phyloP scores from a whole-genome alignment of 2,113 vertebrate genomes.

The Pavo muticus region DNA sequence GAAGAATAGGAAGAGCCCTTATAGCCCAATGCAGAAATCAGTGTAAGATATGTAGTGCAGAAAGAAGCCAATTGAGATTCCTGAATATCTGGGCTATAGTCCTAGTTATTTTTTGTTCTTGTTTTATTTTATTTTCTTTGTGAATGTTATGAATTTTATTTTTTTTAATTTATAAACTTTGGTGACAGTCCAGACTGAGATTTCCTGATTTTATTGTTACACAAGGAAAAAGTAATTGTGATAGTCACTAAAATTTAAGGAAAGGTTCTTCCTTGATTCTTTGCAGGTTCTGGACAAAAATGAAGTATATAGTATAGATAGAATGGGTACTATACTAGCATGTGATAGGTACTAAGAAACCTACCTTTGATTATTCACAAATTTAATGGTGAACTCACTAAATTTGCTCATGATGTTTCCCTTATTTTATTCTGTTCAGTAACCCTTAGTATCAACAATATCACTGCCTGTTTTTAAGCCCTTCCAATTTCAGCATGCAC shows the following conservation, averaged over 20 bases:
- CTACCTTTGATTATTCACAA: neutral
- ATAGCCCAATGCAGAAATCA: neutral
- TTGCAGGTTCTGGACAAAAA: neutral
- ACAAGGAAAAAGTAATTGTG: neutral
- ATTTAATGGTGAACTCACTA: neutral
- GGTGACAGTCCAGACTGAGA: neutral
- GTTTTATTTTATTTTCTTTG: neutral
- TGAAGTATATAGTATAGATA: neutral
- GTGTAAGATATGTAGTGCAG: neutral
- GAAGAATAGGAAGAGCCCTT: neutral
- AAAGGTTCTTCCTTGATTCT: neutral
- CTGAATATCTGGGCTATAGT: neutral
- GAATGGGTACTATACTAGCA: neutral
- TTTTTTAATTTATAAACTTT: neutral
- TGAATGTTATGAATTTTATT: neutral
- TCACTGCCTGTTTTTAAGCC: neutral
- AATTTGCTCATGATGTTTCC: neutral
- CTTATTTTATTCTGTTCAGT: neutral
- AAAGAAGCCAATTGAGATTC: neutral
- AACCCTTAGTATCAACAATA: neutral
- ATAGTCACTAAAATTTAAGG: neutral
- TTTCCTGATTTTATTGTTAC: neutral
- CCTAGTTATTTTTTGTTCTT: neutral
- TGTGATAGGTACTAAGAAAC: neutral
- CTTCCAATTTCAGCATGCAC: neutral